Evolutionary conservation across 2,113 vertebrate species (phyloP).

Genomic region (Dromaius novaehollandiae): DNA sequence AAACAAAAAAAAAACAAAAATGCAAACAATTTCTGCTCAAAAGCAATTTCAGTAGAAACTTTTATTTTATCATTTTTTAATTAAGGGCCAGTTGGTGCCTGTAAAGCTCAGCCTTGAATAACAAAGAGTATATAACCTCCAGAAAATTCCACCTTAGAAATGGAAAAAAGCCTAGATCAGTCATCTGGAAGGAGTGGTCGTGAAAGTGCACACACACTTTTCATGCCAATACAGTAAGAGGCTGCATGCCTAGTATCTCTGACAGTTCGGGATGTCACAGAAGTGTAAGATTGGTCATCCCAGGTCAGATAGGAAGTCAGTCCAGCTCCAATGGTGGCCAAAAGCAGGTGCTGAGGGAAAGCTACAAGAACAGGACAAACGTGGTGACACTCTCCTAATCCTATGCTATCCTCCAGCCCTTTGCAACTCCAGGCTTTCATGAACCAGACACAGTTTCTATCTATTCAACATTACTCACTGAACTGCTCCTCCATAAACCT

Average conservation of each 20-base stretch:
- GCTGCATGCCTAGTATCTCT: neutral
- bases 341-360: neutral
- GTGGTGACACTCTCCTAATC: neutral
- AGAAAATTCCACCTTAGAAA: neutral
- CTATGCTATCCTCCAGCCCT: neutral
- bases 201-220: neutral
- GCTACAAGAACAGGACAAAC: neutral
- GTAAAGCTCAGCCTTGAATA: neutral
- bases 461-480: neutral
- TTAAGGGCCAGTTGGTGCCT: neutral
- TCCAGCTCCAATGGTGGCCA: neutral
- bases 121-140: neutral
- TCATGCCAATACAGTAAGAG: neutral
- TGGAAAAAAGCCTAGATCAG: accelerated
- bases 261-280: neutral
- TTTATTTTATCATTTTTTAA: neutral
- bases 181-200: neutral
- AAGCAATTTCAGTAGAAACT: neutral
- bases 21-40: neutral
- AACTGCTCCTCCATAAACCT: neutral
- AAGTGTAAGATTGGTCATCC: neutral
- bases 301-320: neutral
- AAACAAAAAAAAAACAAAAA: neutral
- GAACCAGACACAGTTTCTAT: neutral
- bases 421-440: neutral